Base-by-base conservation (phyloP, 2,113 vertebrate genomes). In the Hippocampus barbouri region DNA sequence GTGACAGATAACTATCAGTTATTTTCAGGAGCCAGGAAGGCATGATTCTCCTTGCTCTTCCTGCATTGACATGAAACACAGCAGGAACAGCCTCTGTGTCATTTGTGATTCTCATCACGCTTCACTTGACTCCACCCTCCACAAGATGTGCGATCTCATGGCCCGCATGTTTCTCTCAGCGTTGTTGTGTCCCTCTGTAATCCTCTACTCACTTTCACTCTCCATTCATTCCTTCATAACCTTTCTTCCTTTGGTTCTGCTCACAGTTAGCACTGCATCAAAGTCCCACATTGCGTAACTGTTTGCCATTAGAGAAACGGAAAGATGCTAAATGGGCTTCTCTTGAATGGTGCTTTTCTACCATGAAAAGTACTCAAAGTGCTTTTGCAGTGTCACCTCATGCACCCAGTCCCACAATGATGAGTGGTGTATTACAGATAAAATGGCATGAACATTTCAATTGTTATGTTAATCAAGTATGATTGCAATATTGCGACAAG, bases 241-340 rank as follows among this genome's bases (percentile, higher is more conserved):
- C 81, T 74, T n/a, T 66, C 59, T 64, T n/a, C 63, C 62, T 64
- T 74, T 79, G 71, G 60, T 72, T 79, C 59, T 70, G 30, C 14
- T 27, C 20, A 18, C 71, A 68, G 20, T 78, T 69, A 77, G 70
- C 69, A 51, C 68, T 5, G 66, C 61, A 65, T 11, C 18, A 70
- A 79, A 38, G 76, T 80, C 80, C 75, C 77, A 72, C 85, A 83
- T 76, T 82, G 83, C 72, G 81, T 86, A 81, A 78, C 76, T 78
- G 77, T 78, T 85, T 72, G 75, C 75, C 74, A 70, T 85, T 84
- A 68, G 78, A 83, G 77, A 81, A 71, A 65, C 70, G 79, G 73
- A 75, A 82, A 73, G 84, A 71, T 68, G 71, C 68, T 71, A 79
- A 85, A 80, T 86, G 82, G 77, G 75, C 84, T 83, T 75, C 49